Conservation (phyloP, 2,797 vertebrate genomes). For the Phataginus tetradactyla region DNA sequence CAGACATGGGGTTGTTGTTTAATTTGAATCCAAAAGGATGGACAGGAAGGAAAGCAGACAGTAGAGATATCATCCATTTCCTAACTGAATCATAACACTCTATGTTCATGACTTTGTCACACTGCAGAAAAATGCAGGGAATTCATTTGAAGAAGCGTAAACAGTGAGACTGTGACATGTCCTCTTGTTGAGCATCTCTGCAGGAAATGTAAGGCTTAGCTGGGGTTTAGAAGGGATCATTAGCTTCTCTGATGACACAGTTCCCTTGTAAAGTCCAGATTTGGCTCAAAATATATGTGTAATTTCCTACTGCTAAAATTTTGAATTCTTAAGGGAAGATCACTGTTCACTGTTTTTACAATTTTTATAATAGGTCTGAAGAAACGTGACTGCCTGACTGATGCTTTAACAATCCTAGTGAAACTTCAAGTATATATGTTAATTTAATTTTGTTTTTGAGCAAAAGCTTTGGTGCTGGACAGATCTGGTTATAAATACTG, state of each 20-base stretch:
- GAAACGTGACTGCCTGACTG: neutral
- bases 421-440: neutral
- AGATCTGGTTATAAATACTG: neutral
- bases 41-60: conserved; percentile 85
- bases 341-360: neutral
- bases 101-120: conserved; percentile 75
- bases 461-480: neutral
- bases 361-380: neutral
- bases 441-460: neutral
- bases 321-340: neutral
- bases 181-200: neutral
- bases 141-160: conserved; percentile 34
- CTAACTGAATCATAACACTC: conserved; percentile 74
- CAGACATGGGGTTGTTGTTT: conserved; percentile 74
- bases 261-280: neutral
- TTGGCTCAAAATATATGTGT: neutral
- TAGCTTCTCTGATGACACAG: neutral
- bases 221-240: neutral
- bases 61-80: conserved; percentile 74
- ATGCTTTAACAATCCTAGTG: neutral
- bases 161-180: neutral
- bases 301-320: conserved; percentile 10
- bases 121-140: conserved; percentile 61
- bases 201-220: neutral
- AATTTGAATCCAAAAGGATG: conserved; percentile 74